Base-by-base conservation (phyloP, 1,140 invertebrate genomes). In the Diprion similis region DNA sequence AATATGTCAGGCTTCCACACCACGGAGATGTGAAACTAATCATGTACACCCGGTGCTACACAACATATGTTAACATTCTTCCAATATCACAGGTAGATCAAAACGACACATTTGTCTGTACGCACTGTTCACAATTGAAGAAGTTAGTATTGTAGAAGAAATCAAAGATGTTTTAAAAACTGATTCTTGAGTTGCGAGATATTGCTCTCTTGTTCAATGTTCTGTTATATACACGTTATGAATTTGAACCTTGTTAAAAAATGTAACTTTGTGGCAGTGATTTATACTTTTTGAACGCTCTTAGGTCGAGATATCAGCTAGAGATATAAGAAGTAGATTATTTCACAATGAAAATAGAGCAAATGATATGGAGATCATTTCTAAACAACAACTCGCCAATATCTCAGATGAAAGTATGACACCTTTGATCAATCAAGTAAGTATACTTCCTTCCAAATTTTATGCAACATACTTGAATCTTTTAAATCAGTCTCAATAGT, bases 1-100 rank as follows among this genome's bases (percentile, higher is more conserved):
- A 92, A 76, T 94, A 94, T 81, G 86, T 95, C 10, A 86, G 90
- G 66, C 85, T 96, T 64, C 93, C 92, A 0, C 87, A 89, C 59
- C 88, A 90, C 76, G 91, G 92, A 4, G 93, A 95, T 82, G 89
- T 95, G 0, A 95, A 94, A 85, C 85, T 96, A 4, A 89, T 90
- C 6, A 90, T 94, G 71, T 84, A 91, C 72, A 87, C 79, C 46
- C 80, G 86, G 48, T 89, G 90, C 71, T 89, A 91, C 74, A 91
- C 90, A 4, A 89, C 86, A 51, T 86, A 89, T 74, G 85, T 94
- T 17, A 88, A 82, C 48, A 86, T 94, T 46, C 90, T 93, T 76
- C 90, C 92, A 10, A 91, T 93, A 46, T 93, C 90, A 73, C 85
- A 89, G 79, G 87, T 89, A 83, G 80, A 65, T 71, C 10, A 65